phyloP scores from a whole-genome alignment of 2,888 invertebrate species.

The Meta bourneti region DNA sequence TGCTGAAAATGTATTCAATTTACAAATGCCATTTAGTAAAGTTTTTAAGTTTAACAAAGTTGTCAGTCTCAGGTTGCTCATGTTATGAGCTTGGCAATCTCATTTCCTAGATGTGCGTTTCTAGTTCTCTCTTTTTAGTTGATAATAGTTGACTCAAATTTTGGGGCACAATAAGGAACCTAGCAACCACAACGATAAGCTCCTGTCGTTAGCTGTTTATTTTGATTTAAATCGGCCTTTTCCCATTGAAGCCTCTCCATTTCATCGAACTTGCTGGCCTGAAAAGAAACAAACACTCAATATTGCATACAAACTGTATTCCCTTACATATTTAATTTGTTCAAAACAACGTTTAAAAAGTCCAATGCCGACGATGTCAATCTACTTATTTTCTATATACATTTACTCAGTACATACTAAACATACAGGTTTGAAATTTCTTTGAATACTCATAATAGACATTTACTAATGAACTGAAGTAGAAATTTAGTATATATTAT shows the following conservation, averaged over 20 bases:
- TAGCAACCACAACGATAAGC: constrained; percentile 75
- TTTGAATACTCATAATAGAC: no score
- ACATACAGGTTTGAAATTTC: no score
- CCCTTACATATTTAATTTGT: not conserved
- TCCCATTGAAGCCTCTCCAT: constrained; percentile 78
- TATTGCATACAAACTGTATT: not conserved
- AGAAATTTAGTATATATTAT: no score
- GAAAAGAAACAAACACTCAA: not conserved
- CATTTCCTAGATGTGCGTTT: constrained; percentile 71
- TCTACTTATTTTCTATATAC: no score
- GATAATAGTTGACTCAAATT: constrained; percentile 26
- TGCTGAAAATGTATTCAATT: constrained; percentile 45
- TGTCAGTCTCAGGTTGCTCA: constrained; percentile 33
- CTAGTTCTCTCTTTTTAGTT: constrained; percentile 51
- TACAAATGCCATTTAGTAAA: constrained; percentile 42
- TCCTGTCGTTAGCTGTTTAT: constrained; percentile 68
- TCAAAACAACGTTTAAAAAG: no score
- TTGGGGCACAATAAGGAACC: constrained; percentile 39
- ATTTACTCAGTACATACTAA: no score
- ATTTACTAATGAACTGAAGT: no score
- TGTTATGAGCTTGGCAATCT: constrained; percentile 46
- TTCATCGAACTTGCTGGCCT: constrained; percentile 78
- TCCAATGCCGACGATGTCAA: no score
- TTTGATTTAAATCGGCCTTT: constrained; percentile 77
- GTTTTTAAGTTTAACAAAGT: constrained; percentile 34